Percentiles rank a stretch among this genome's conserved stretches.
Evolutionary conservation across 2,797 vertebrate species (phyloP).

Genomic region (Nyctibius grandis): DNA sequence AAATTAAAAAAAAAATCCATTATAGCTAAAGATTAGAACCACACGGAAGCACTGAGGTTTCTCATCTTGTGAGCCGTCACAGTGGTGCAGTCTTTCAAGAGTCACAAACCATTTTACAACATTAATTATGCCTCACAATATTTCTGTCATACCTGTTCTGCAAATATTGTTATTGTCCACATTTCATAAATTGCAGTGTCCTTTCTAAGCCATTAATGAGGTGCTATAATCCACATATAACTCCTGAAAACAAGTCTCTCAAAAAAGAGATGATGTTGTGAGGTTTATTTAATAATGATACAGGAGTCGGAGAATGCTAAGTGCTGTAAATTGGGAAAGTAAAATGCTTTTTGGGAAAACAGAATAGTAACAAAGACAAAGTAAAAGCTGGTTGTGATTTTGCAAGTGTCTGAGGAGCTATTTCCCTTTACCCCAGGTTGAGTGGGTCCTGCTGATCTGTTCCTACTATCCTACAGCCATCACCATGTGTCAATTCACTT

Average conservation of each 20-base stretch:
- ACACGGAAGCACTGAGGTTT: not conserved
- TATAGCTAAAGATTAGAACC: not conserved
- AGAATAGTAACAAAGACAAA: not conserved
- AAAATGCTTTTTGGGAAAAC: not conserved
- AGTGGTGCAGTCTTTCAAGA: not conserved
- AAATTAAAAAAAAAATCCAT: not conserved
- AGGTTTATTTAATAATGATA: not conserved
- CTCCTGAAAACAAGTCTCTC: not conserved
- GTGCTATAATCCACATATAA: not conserved
- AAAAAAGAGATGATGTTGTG: not conserved
- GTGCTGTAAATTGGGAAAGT: not conserved
- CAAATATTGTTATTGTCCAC: not conserved
- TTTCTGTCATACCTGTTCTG: not conserved
- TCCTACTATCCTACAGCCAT: not conserved
- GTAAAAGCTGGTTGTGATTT: not conserved
- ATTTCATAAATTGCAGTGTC: not conserved
- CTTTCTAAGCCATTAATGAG: not conserved
- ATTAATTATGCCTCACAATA: not conserved
- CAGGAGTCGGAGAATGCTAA: not conserved
- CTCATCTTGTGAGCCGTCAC: not conserved
- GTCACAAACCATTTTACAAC: not conserved
- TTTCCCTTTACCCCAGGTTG: not conserved
- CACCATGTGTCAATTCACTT: not conserved
- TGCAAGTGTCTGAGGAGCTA: not conserved
- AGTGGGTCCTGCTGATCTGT: not conserved